Percentiles rank a stretch among this genome's conserved stretches.
phyloP scores from a whole-genome alignment of 35 echinoderm and acorn worm genomes.

The Hemicentrotus pulcherrimus region DNA sequence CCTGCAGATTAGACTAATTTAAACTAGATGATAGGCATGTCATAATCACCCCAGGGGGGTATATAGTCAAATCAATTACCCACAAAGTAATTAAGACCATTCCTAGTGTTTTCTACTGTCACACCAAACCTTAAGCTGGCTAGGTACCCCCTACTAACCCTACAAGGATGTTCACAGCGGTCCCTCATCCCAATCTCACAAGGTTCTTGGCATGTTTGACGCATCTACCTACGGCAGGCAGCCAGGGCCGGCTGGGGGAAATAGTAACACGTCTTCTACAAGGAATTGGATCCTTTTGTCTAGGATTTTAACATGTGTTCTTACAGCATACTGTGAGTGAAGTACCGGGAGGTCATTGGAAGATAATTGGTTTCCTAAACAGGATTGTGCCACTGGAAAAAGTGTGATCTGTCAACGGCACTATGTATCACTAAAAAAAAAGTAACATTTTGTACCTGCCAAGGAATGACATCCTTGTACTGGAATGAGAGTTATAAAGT shows the following conservation, averaged over 20 bases:
- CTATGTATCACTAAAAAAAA: not conserved
- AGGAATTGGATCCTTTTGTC: not conserved
- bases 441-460: not conserved
- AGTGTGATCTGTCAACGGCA: not conserved
- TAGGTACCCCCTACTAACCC: constrained; percentile 8
- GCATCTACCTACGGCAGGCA: not conserved
- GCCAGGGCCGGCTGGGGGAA: not conserved
- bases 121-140: not conserved
- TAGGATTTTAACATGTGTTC: not conserved
- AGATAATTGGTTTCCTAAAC: constrained; percentile 5
- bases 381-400: not conserved
- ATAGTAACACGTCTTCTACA: not conserved
- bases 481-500: not conserved
- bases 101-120: constrained; percentile 10
- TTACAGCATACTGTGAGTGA: not conserved
- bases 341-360: not conserved
- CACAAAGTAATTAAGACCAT: constrained; percentile 19
- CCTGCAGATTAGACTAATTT: not conserved
- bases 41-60: not conserved
- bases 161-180: constrained; percentile 4
- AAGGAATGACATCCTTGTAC: too few species aligned
- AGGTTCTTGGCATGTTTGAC: constrained; percentile 15
- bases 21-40: constrained; percentile 8
- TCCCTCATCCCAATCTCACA: not conserved
- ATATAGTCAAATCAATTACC: constrained; percentile 5